These are phyloP conservation scores for Hirtodrosophila alboralis DNA, from an alignment of 2,888 invertebrate genomes.

Conservation along the genomic window DNA sequence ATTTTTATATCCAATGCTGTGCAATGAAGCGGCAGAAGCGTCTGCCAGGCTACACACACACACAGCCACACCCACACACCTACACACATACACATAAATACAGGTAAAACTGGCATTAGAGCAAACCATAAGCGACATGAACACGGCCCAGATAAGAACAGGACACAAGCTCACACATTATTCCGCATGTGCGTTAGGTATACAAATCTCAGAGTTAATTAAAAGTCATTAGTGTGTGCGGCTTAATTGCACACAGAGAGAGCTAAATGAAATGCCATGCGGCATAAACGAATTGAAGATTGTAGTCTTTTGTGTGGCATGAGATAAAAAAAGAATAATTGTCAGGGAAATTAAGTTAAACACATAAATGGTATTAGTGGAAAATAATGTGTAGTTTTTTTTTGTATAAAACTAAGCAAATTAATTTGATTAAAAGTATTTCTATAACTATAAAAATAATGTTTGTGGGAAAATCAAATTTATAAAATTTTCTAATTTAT, in stretches of 20 bases:
- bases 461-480: no score
- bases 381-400: no score
- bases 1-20: slow-evolving; percentile 69
- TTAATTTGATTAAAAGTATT: no score
- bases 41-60: slow-evolving; percentile 25
- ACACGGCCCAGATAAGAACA: slow-evolving; percentile 40
- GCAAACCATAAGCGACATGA: slow-evolving; percentile 8
- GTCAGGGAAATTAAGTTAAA: neutral
- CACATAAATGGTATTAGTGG: slow-evolving; percentile 16
- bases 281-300: slow-evolving; percentile 16
- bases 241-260: slow-evolving; percentile 70
- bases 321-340: neutral
- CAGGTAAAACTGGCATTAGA: slow-evolving; percentile 35
- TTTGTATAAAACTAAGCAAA: no score
- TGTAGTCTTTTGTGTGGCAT: neutral
- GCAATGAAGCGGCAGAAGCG: slow-evolving; percentile 54
- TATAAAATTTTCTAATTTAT: no score
- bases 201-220: slow-evolving; percentile 75
- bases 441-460: no score
- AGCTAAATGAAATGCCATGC: slow-evolving; percentile 46
- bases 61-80: slow-evolving; percentile 11
- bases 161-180: slow-evolving; percentile 17
- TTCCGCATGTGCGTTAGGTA: slow-evolving; percentile 41
- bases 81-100: neutral
- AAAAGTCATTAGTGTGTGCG: slow-evolving; percentile 73